A percentile compares a stretch with the other conserved stretches of the same genome.
Conservation (phyloP, 2,113 vertebrate species). For the Rhombomys opimus region DNA sequence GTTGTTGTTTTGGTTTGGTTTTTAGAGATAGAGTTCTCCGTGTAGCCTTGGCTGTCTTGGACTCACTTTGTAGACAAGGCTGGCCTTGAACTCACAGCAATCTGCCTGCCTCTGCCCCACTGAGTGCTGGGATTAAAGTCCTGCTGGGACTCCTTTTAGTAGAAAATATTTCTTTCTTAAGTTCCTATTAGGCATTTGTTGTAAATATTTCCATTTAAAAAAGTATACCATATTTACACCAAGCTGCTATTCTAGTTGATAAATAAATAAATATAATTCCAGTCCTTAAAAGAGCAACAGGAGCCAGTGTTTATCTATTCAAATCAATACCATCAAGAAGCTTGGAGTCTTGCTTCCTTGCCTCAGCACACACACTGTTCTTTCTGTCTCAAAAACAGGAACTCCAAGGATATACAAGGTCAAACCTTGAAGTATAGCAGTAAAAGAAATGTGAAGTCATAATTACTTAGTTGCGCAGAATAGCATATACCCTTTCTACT, state of each 20-base stretch:
- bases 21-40: too few species aligned
- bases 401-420: slow-evolving; percentile 65
- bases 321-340: slow-evolving; percentile 35
- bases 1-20: not conserved
- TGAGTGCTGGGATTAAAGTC: not conserved
- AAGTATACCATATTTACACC: not conserved
- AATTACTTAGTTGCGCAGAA: slow-evolving; percentile 53
- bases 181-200: slow-evolving; percentile 15
- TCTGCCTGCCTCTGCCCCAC: too few species aligned
- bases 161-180: slow-evolving; percentile 34
- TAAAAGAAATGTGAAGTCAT: slow-evolving; percentile 59
- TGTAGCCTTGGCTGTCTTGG: too few species aligned
- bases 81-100: too few species aligned
- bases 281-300: slow-evolving; percentile 5
- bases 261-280: not conserved
- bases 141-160: not conserved
- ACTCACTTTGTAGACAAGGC: too few species aligned
- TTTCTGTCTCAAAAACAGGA: slow-evolving; percentile 12
- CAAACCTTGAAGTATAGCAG: not conserved
- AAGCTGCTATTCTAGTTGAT: slow-evolving; percentile 30
- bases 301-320: not conserved
- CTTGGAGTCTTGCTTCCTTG: not conserved
- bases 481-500: slow-evolving; percentile 44
- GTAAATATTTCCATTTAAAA: not conserved
- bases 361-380: not conserved